Percentiles rank a stretch among this genome's conserved stretches.
These are phyloP conservation scores for Callimorpha dominula DNA, from an alignment of 2,888 invertebrate genomes.

Conservation along the genomic window DNA sequence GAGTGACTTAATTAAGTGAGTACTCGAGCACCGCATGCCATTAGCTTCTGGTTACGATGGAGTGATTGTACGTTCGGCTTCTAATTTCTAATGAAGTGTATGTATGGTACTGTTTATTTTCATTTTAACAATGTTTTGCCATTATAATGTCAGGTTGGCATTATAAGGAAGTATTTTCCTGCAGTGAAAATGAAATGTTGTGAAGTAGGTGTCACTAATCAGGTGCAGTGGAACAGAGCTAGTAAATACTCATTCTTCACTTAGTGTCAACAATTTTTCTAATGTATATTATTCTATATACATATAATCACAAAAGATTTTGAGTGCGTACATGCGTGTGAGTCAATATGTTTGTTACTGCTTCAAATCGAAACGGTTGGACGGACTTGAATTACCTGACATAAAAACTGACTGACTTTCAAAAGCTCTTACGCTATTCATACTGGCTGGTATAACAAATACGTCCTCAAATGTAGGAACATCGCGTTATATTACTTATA, in stretches of 20 bases:
- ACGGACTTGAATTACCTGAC: no score
- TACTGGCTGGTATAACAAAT: background rate
- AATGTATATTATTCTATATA: background rate
- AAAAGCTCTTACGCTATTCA: background rate
- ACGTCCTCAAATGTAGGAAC: background rate
- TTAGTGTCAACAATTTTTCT: no score
- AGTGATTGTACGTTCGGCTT: background rate
- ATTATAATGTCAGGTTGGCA: background rate
- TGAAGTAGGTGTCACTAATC: background rate
- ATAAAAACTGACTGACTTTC: background rate
- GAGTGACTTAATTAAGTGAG: conserved; percentile 61
- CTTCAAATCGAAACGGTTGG: background rate
- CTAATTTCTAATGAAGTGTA: background rate
- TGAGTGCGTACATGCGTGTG: background rate
- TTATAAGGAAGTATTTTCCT: background rate
- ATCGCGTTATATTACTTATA: background rate
- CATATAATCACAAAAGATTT: background rate
- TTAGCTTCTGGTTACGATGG: conserved; percentile 44
- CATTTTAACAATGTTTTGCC: background rate
- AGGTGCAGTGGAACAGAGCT: no score
- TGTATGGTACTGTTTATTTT: background rate
- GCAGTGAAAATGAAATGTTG: background rate
- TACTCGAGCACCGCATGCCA: conserved; percentile 47
- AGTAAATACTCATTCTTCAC: no score
- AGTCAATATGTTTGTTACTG: background rate